A percentile compares a stretch with the other conserved stretches of the same genome.
These are phyloP conservation scores for Galeopterus variegatus DNA, from an alignment of 2,113 vertebrate genomes.

Conservation along the genomic window DNA sequence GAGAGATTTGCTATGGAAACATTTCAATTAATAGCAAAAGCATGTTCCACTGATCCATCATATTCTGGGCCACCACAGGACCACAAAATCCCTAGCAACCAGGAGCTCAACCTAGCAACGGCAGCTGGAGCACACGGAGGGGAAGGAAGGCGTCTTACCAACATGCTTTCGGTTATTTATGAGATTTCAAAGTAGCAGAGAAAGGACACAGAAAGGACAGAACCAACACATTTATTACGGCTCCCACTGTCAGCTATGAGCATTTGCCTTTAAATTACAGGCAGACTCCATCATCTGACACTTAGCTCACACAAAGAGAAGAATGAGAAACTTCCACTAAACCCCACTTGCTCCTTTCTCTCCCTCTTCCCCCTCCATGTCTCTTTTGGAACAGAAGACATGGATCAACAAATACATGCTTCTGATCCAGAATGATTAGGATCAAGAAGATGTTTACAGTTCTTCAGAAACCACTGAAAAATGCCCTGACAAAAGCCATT, in stretches of 20 bases:
- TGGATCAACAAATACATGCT: fast-evolving
- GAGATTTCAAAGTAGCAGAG: slow-evolving; percentile 72
- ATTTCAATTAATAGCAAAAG: slow-evolving; percentile 73
- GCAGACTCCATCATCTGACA: neutral
- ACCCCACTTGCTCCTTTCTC: neutral
- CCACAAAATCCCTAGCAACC: slow-evolving; percentile 82
- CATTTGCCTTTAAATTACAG: slow-evolving; percentile 42
- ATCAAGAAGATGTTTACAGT: neutral
- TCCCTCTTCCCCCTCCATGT: fast-evolving
- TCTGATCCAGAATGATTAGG: neutral
- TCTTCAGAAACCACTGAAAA: neutral
- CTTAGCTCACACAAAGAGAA: neutral
- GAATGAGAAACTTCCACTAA: neutral
- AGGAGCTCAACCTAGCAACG: slow-evolving; percentile 80
- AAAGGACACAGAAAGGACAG: slow-evolving; percentile 67
- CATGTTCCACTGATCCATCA: slow-evolving; percentile 64
- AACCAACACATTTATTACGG: neutral
- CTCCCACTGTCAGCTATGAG: neutral
- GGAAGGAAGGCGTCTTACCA: slow-evolving; percentile 28
- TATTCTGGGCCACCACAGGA: slow-evolving; percentile 71
- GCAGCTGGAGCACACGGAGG: neutral
- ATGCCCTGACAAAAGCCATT: neutral
- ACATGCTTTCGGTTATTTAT: slow-evolving; percentile 64
- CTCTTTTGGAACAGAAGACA: neutral
- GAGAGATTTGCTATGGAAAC: slow-evolving; percentile 31